Evolutionary conservation across 2,797 vertebrate species (phyloP).

Genomic region (Harpagifer antarcticus): DNA sequence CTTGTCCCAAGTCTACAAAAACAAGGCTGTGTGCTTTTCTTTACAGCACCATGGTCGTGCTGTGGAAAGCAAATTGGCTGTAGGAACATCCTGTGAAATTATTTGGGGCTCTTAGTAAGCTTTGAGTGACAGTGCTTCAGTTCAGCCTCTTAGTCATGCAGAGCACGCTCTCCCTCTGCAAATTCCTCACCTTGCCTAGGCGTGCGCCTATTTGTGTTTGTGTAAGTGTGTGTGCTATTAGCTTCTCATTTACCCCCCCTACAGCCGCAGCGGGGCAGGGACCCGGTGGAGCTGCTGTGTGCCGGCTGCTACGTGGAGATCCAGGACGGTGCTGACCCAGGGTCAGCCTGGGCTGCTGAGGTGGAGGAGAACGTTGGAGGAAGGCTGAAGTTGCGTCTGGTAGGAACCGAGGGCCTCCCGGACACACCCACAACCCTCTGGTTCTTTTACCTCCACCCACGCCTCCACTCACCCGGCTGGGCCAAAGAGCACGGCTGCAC

Average conservation of each 20-base stretch:
- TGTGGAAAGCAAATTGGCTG: slow-evolving; percentile 40
- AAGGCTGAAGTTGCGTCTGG: slow-evolving; percentile 89
- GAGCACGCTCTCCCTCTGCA: slow-evolving; percentile 45
- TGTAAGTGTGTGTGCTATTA: slow-evolving; percentile 28
- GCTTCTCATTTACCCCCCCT: slow-evolving; percentile 31
- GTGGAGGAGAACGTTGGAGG: slow-evolving; percentile 95
- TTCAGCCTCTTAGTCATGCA: slow-evolving; percentile 64
- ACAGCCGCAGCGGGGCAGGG: slow-evolving; percentile 93
- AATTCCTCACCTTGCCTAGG: slow-evolving; percentile 60
- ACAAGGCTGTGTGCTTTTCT: slow-evolving; percentile 35
- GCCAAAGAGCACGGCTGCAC: slow-evolving; percentile 88
- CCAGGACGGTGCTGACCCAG: slow-evolving; percentile 85
- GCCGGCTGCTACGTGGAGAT: slow-evolving; percentile 92
- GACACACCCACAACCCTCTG: slow-evolving; percentile 87
- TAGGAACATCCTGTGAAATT: slow-evolving; percentile 60
- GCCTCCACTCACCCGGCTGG: slow-evolving; percentile 95
- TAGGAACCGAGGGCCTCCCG: slow-evolving; percentile 89
- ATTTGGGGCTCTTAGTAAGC: slow-evolving; percentile 51
- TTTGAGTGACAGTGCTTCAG: slow-evolving; percentile 46
- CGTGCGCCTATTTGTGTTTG: slow-evolving; percentile 45
- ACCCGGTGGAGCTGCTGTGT: slow-evolving; percentile 93
- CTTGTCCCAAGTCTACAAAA: slow-evolving; percentile 1
- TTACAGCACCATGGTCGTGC: slow-evolving; percentile 32
- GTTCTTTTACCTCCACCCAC: slow-evolving; percentile 95
- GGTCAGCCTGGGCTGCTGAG: slow-evolving; percentile 90